These are phyloP conservation scores for Penaeus indicus DNA, from an alignment of 1,140 invertebrate species.

Conservation along the genomic window DNA sequence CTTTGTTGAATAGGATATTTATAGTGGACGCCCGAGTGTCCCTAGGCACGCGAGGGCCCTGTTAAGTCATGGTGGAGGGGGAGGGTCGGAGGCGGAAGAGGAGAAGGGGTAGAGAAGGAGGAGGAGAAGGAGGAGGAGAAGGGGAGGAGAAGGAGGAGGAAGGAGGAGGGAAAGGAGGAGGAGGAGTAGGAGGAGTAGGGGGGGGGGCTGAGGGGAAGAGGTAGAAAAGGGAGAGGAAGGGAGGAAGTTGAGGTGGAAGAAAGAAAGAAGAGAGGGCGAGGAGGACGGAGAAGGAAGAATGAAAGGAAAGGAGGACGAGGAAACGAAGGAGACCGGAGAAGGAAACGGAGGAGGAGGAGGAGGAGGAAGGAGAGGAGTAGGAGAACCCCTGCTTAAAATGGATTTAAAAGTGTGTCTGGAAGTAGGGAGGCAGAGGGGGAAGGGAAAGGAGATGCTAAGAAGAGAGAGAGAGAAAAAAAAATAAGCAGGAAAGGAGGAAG, in stretches of 20 bases:
- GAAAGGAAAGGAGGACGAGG: background rate
- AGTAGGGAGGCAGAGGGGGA: conserved; percentile 16
- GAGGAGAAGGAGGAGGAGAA: background rate
- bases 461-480: conserved; percentile 10
- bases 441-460: conserved; percentile 5
- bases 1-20: no score
- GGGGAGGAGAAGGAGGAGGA: background rate
- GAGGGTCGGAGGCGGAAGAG: no score
- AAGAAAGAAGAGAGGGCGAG: background rate
- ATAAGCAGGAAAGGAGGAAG: background rate
- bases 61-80: no score
- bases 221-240: conserved; percentile 9
- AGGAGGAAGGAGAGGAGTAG: background rate
- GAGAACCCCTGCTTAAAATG: background rate
- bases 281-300: background rate
- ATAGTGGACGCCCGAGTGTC: no score
- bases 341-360: background rate
- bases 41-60: no score
- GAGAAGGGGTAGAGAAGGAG: background rate
- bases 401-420: background rate
- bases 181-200: background rate
- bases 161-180: background rate
- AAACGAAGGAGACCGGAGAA: background rate
- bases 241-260: background rate
- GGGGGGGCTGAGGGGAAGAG: conserved; percentile 10